Percentiles rank a stretch among this genome's conserved stretches.
These are phyloP conservation scores for Pomatorhinus ruficollis DNA, from an alignment of 2,113 vertebrate species.

Conservation along the genomic window DNA sequence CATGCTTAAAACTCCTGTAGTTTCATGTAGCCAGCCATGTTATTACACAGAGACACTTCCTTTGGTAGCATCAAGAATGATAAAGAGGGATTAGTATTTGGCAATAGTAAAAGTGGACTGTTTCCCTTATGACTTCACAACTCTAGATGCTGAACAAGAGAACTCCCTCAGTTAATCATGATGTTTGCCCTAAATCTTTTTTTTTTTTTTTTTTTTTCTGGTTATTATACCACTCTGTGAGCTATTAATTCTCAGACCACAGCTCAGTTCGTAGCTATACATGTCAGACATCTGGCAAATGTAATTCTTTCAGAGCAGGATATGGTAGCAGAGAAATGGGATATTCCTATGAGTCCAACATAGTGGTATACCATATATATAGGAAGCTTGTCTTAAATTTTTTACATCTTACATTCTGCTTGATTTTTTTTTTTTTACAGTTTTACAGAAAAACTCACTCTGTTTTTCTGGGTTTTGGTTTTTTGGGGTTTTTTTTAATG, in stretches of 20 bases:
- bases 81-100: background rate
- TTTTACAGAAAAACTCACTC: background rate
- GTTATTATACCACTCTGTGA: background rate
- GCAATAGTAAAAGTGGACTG: background rate
- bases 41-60: background rate
- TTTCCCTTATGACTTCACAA: background rate
- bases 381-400: background rate
- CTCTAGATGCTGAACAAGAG: background rate
- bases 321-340: background rate
- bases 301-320: background rate
- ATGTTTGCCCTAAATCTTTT: background rate
- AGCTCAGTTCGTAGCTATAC: background rate
- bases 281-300: background rate
- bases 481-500: background rate
- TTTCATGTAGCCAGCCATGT: background rate
- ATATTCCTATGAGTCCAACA: background rate
- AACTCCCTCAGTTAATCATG: background rate
- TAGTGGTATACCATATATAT: background rate
- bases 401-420: background rate
- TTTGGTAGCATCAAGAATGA: background rate
- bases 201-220: background rate
- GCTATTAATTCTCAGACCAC: background rate
- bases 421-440: background rate
- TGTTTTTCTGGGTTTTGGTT: background rate
- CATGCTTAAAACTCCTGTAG: rapidly evolving